Conservation (phyloP, 2,113 vertebrate genomes). For the human (Homo sapiens) region GRCh38 chr6:146275001-146275500, state of each 20-base stretch:
- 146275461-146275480: background rate
- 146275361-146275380: background rate
- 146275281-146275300: background rate
- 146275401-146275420: background rate
- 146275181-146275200: background rate
- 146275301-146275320: background rate
- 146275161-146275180: background rate
- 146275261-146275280: background rate
- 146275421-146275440: background rate
- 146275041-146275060: no score
- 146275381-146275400: background rate
- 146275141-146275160: background rate
- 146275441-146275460: background rate
- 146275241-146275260: background rate
- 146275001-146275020: no score
- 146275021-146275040: no score
- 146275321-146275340: background rate
- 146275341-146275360: background rate
- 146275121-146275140: background rate
- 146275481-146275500: no score
- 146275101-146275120: background rate
- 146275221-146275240: background rate
- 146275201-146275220: background rate
- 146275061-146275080: no score
- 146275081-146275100: background rate